A percentile compares a stretch with the other conserved stretches of the same genome.
Conservation (phyloP, 2,888 invertebrate species). For the Seira musarum region DNA sequence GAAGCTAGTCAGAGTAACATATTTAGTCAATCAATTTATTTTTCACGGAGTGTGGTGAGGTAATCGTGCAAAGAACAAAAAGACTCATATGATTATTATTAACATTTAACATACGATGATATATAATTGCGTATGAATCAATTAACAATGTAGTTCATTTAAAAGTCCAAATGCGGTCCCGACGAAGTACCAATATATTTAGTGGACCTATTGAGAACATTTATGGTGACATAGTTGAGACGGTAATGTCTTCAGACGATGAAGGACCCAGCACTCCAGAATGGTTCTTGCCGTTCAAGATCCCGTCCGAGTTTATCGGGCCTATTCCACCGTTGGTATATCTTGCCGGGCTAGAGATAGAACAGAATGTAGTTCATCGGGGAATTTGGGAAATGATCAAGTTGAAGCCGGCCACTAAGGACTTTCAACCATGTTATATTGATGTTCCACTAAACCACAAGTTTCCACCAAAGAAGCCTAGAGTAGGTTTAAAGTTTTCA, state of each 20-base stretch:
- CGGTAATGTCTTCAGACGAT: not conserved
- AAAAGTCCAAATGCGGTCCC: no score
- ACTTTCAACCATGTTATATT: slow-evolving; percentile 86
- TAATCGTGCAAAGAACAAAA: no score
- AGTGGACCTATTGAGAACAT: no score
- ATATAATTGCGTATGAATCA: no score
- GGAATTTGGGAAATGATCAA: slow-evolving; percentile 95
- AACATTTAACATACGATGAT: no score
- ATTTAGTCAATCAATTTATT: no score
- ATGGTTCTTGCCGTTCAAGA: slow-evolving; percentile 71
- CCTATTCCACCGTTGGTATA: slow-evolving; percentile 91
- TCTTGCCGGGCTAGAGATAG: slow-evolving; percentile 88
- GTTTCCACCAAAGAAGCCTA: slow-evolving; percentile 89
- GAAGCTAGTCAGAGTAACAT: no score
- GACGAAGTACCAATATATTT: no score
- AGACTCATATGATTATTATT: no score
- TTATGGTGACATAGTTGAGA: no score
- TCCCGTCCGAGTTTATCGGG: slow-evolving; percentile 88
- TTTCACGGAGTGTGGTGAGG: no score
- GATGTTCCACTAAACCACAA: slow-evolving; percentile 86
- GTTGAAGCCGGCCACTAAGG: slow-evolving; percentile 85
- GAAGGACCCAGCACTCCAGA: slow-evolving; percentile 38
- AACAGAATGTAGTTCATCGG: slow-evolving; percentile 89
- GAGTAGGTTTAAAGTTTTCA: slow-evolving; percentile 70
- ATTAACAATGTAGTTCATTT: no score